Base-by-base conservation (phyloP, 2,797 vertebrate species). In the Protosalanx chinensis region DNA sequence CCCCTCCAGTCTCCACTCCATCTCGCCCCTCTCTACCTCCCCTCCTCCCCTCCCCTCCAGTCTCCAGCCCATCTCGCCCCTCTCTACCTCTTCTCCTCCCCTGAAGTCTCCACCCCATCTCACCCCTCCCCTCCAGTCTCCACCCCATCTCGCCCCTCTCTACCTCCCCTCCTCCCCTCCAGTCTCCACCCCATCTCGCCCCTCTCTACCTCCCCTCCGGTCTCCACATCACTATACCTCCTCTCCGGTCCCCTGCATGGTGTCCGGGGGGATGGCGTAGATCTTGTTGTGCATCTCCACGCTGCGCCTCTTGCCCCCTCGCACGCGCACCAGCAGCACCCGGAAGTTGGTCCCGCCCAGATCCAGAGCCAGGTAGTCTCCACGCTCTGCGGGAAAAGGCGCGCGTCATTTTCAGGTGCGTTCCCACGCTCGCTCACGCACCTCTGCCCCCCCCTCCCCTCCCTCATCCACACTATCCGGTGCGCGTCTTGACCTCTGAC, bases 271-370 rank as follows among this genome's bases (percentile, higher is more conserved):
- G 78, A 99, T 96, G 63, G 88, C 84, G 81, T 98, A 99, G 90
- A 98, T 98, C 91, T 98, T 99, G 79, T 98, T 95, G 83, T 98
- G 95, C 95, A 98, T 97, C 80, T 97, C 96, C 5, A 98, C 97
- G 0, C 88, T 94, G 0, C 89, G 93, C 70, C 86, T 87, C 77
- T 91, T 95, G 63, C 93, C 95, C 0, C 89, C 94, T 60, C 93
- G 89, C 53, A 99, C 91, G 0, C 92, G 93, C 51, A 98, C 96
- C 77, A 99, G 89, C 71, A 99, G 88, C 80, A 99, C 97, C 0
- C 97, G 93, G 90, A 99, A 99, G 72, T 94, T 99, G 1, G 97
- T 96, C 2, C 97, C 97, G 0, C 97, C 97, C 0, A 99, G 93
- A 82, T 99, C 97, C 88, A 99, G 89, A 18, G 95, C 95, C 46